Percentiles rank a stretch among this genome's conserved stretches.
phyloP scores from a whole-genome alignment of 2,888 invertebrate genomes.

The Tortricodes alternella region DNA sequence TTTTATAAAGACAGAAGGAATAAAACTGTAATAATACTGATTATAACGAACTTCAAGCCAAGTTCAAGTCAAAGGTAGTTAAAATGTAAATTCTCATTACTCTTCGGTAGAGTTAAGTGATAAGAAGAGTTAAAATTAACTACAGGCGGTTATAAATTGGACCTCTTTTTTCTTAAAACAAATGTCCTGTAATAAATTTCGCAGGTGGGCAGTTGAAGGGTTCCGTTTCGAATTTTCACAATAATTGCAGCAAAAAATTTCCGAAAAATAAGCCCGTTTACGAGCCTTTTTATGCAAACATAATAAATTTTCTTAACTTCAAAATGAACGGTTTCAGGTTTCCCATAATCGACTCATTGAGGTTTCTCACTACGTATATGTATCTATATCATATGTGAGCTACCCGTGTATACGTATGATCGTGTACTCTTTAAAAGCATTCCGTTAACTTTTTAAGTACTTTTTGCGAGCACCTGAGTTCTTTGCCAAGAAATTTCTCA shows the following conservation, averaged over 20 bases:
- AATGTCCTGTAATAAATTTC: constrained; percentile 6
- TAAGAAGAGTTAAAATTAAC: constrained; percentile 54
- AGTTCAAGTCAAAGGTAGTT: not conserved
- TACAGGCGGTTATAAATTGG: constrained; percentile 47
- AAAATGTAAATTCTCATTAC: constrained; percentile 34
- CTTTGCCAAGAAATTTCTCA: constrained; percentile 14
- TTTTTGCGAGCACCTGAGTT: constrained; percentile 21
- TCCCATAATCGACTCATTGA: no score
- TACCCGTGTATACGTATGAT: not conserved
- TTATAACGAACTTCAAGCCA: no score
- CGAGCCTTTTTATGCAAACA: no score
- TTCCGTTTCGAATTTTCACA: no score
- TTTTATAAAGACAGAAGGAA: not conserved
- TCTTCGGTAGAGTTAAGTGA: constrained; percentile 48
- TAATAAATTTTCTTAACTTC: no score
- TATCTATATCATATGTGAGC: not conserved
- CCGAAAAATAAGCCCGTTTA: no score
- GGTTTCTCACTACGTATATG: not conserved
- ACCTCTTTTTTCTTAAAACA: constrained; percentile 42
- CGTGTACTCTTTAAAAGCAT: not conserved
- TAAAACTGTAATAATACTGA: not conserved
- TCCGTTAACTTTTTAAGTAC: constrained; percentile 26
- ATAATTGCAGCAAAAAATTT: no score
- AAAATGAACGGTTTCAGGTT: no score
- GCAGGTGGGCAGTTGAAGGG: constrained; percentile 21